phyloP scores from a whole-genome alignment of 2,113 vertebrate genomes.

The Eolophus roseicapilla region DNA sequence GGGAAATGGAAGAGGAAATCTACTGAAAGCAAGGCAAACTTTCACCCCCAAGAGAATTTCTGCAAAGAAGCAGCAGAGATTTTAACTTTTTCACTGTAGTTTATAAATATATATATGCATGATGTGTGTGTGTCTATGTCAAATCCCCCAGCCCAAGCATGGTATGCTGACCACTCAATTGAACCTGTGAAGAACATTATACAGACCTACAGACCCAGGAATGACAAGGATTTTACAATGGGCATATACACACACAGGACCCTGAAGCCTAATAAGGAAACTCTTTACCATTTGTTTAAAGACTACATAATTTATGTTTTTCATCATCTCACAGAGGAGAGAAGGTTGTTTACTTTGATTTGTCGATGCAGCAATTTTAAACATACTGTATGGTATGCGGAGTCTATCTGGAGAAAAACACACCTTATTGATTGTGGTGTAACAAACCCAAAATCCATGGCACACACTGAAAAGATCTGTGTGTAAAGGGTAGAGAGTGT shows the following conservation, averaged over 20 bases:
- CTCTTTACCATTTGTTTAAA: conserved; percentile 74
- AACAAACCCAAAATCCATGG: neutral
- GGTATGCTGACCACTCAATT: conserved; percentile 30
- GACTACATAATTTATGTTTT: conserved; percentile 72
- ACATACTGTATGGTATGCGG: neutral
- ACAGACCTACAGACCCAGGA: conserved; percentile 63
- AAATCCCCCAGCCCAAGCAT: conserved; percentile 9
- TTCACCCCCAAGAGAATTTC: neutral
- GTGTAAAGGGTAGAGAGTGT: neutral
- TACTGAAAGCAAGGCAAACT: neutral
- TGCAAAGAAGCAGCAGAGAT: neutral
- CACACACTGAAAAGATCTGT: neutral
- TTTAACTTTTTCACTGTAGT: neutral
- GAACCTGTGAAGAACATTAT: conserved; percentile 61
- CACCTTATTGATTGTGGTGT: neutral
- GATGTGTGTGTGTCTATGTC: neutral
- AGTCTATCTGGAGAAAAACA: neutral
- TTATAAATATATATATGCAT: neutral
- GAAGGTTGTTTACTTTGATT: conserved; percentile 66
- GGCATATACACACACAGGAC: conserved; percentile 64
- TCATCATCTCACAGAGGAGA: conserved; percentile 51
- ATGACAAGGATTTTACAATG: conserved; percentile 69
- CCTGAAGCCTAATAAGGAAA: conserved; percentile 73
- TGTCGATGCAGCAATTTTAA: conserved; percentile 70
- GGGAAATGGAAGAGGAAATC: neutral